Conservation (phyloP, 2,888 invertebrate species). For the Norana najaformis region DNA sequence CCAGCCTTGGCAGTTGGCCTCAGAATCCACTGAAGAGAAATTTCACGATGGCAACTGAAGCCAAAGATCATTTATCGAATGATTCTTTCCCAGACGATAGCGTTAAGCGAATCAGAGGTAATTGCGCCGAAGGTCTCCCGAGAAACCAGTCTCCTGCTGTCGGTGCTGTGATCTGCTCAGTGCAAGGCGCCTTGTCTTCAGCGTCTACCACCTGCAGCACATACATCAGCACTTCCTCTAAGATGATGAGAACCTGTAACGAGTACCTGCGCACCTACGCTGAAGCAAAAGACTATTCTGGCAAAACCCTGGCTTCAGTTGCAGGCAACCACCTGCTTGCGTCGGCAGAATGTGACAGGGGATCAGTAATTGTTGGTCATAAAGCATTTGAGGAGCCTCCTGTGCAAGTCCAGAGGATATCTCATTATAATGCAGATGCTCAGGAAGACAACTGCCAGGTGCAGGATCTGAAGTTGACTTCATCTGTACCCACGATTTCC, state of each 20-base stretch:
- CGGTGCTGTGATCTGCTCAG: not conserved
- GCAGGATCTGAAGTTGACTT: not conserved
- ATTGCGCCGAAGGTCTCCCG: not conserved
- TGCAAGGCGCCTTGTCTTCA: not conserved
- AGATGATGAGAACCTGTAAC: not conserved
- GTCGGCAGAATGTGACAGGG: not conserved
- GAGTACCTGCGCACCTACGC: not conserved
- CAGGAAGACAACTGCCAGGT: not conserved
- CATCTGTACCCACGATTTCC: not conserved
- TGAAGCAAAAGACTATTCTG: not conserved
- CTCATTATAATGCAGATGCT: not conserved
- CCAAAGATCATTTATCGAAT: not conserved
- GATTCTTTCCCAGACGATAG: not conserved
- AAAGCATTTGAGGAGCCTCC: not conserved
- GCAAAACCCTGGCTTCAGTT: not conserved
- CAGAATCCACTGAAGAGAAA: constrained; percentile 9
- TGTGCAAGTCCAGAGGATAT: not conserved
- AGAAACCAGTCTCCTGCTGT: not conserved
- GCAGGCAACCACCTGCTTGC: not conserved
- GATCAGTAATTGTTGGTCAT: constrained; percentile 5
- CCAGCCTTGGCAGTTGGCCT: not conserved
- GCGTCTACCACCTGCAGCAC: not conserved
- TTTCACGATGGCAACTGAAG: not conserved
- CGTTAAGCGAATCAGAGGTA: not conserved
- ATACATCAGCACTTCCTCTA: not conserved